phyloP scores from a whole-genome alignment of 2,797 vertebrate genomes.

The Callimico goeldii region DNA sequence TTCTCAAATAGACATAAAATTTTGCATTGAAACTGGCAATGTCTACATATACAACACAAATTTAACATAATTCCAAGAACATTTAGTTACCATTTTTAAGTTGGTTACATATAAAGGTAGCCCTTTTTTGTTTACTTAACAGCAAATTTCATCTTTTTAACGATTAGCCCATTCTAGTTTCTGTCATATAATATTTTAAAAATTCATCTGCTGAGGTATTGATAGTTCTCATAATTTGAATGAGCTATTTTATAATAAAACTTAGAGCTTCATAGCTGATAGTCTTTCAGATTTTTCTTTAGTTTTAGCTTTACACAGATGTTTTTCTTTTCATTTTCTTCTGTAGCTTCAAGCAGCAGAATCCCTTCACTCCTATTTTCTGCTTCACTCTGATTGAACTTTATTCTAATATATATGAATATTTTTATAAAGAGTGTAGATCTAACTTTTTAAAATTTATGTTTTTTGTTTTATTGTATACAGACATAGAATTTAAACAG shows the following conservation, averaged over 20 bases:
- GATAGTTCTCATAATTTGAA: neutral
- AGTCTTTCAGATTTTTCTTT: neutral
- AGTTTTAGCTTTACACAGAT: neutral
- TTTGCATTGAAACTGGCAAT: neutral
- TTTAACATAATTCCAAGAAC: neutral
- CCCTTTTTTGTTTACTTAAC: neutral
- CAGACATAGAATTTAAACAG: neutral
- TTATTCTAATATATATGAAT: neutral
- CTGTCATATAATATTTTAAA: neutral
- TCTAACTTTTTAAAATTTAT: neutral
- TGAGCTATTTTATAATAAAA: constrained; percentile 22
- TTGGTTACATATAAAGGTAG: neutral
- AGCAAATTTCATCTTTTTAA: neutral
- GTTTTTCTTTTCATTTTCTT: neutral
- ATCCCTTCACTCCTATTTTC: neutral
- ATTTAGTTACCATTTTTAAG: constrained; percentile 1
- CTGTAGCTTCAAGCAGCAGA: neutral
- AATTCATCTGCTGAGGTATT: neutral
- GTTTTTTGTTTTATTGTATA: neutral
- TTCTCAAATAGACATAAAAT: constrained; percentile 13
- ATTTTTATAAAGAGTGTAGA: neutral
- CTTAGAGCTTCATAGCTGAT: neutral
- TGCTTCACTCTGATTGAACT: constrained; percentile 26
- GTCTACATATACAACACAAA: neutral
- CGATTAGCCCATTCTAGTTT: neutral